A percentile compares a stretch with the other conserved stretches of the same genome.
These are phyloP conservation scores for Periophthalmodon schlosseri DNA, from an alignment of 2,113 vertebrate species.

Conservation along the genomic window DNA sequence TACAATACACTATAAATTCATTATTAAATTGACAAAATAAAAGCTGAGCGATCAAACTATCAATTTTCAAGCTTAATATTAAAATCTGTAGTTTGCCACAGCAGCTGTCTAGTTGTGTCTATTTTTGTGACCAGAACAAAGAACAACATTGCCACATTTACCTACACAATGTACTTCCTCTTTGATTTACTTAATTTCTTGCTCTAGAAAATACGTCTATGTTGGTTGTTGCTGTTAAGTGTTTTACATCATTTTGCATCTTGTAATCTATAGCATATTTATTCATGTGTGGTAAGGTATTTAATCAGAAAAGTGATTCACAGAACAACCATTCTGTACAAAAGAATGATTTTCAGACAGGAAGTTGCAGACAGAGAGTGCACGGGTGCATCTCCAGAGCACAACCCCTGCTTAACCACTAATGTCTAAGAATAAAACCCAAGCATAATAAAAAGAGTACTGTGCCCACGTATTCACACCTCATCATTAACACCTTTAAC, in stretches of 20 bases:
- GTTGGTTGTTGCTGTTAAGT: background rate
- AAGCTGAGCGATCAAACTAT: background rate
- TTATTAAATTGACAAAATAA: too few relatives aligned
- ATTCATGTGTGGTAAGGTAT: background rate
- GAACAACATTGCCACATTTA: constrained; percentile 42
- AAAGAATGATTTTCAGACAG: constrained; percentile 40
- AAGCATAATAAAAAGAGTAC: background rate
- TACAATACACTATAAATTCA: too few relatives aligned
- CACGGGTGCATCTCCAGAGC: constrained; percentile 40
- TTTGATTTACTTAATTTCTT: constrained; percentile 74
- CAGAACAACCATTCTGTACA: constrained; percentile 48
- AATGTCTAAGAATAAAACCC: background rate
- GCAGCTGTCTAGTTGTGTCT: background rate
- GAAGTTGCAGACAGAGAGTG: constrained; percentile 44
- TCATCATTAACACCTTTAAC: background rate
- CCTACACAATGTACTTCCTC: constrained; percentile 75
- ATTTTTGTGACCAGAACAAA: constrained; percentile 13
- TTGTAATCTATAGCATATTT: background rate
- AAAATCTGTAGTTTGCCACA: background rate
- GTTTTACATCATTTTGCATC: background rate
- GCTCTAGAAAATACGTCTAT: constrained; percentile 67
- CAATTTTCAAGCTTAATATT: background rate
- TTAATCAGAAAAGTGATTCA: constrained; percentile 37
- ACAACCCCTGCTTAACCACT: constrained; percentile 25
- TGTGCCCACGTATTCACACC: background rate